A percentile compares a stretch with the other conserved stretches of the same genome.
Evolutionary conservation across 2,797 vertebrate genomes (phyloP).

Genomic region (Tragopan temminckii): DNA sequence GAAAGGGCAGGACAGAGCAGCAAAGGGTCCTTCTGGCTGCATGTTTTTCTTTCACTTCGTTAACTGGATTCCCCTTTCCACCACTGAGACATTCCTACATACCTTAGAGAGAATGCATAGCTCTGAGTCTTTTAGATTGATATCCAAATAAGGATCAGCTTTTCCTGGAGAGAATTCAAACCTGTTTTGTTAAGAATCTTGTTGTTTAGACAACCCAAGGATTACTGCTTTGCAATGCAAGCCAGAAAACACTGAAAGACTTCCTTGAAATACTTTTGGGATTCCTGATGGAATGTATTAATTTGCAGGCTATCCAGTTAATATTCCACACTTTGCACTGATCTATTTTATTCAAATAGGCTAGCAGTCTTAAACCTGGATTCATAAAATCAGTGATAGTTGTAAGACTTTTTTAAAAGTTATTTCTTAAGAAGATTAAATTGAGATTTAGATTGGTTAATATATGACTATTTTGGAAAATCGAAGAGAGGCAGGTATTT

Average conservation of each 20-base stretch:
- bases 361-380: neutral
- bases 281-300: constrained; percentile 18
- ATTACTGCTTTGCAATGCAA: neutral
- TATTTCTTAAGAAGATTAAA: neutral
- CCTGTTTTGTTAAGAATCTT: neutral
- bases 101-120: neutral
- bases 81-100: neutral
- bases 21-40: neutral
- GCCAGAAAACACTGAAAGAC: neutral
- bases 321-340: neutral
- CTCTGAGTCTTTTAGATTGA: constrained; percentile 20
- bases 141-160: neutral
- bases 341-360: neutral
- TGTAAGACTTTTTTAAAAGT: neutral
- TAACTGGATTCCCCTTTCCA: neutral
- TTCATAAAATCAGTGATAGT: neutral
- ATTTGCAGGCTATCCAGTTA: neutral
- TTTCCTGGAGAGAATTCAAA: constrained; percentile 30
- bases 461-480: neutral
- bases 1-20: neutral
- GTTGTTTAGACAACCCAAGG: neutral
- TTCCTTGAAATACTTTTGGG: neutral
- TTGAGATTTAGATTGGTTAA: neutral
- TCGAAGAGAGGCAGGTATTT: neutral
- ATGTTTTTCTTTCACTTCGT: constrained; percentile 14